A percentile compares a stretch with the other conserved stretches of the same genome.
Evolutionary conservation across 2,113 vertebrate species (phyloP).

Genomic region (Percopsis transmontana): DNA sequence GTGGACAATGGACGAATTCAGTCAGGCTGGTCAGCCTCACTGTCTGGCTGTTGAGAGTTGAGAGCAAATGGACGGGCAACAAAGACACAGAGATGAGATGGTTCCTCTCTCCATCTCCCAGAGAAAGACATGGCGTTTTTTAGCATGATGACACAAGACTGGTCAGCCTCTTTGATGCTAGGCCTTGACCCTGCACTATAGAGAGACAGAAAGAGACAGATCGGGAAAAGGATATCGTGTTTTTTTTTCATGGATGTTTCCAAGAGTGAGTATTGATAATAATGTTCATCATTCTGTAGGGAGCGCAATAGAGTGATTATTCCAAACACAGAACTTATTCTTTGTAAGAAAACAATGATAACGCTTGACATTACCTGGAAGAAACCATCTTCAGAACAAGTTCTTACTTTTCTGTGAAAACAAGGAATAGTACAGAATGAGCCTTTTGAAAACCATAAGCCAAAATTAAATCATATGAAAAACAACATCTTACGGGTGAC

Average conservation of each 20-base stretch:
- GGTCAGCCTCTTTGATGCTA: slow-evolving; percentile 88
- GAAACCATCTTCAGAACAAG: slow-evolving; percentile 75
- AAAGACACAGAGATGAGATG: slow-evolving; percentile 82
- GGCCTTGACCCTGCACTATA: slow-evolving; percentile 83
- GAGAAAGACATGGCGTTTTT: slow-evolving; percentile 71
- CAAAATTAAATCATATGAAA: slow-evolving; percentile 33
- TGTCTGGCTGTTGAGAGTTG: slow-evolving; percentile 73
- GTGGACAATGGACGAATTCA: slow-evolving; percentile 71
- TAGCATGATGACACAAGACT: slow-evolving; percentile 91
- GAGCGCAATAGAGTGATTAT: too few species aligned
- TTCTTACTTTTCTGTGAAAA: slow-evolving; percentile 79
- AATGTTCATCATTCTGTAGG: too few species aligned
- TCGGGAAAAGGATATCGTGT: background rate
- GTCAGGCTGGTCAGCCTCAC: slow-evolving; percentile 62
- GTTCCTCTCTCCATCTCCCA: slow-evolving; percentile 78
- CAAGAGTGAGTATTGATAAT: too few species aligned
- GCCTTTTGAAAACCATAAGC: slow-evolving; percentile 11
- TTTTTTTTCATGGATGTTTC: too few species aligned
- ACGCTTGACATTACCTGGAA: slow-evolving; percentile 66
- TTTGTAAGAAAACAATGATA: too few species aligned
- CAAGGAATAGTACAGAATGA: slow-evolving; percentile 46
- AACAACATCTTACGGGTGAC: background rate
- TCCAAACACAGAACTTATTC: too few species aligned
- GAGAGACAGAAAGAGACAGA: background rate
- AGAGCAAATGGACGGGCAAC: slow-evolving; percentile 79